Evolutionary conservation across 1,140 invertebrate species (phyloP).

Genomic region (Drosophila melanica): DNA sequence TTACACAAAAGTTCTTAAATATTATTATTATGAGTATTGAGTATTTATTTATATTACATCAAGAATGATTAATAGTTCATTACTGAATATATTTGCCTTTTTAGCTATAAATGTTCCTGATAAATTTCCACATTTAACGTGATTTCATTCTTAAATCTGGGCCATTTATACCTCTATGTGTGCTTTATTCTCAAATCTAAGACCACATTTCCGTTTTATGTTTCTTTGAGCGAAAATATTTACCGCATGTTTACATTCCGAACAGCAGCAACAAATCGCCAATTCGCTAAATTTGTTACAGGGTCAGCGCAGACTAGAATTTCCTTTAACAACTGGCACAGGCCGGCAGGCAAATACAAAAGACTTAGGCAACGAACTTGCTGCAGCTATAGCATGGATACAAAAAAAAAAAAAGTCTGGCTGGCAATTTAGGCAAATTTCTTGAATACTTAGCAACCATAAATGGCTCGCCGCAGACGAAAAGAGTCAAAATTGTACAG

Average conservation of each 20-base stretch:
- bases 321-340: slow-evolving; percentile 59
- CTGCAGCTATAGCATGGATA: slow-evolving; percentile 1
- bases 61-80: no score
- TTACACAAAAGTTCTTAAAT: no score
- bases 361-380: slow-evolving; percentile 78
- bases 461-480: slow-evolving; percentile 53
- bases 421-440: slow-evolving; percentile 74
- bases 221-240: slow-evolving; percentile 23
- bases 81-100: no score
- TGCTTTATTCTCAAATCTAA: background rate
- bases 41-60: no score
- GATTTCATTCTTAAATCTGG: background rate
- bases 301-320: slow-evolving; percentile 72
- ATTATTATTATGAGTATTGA: no score
- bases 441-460: slow-evolving; percentile 57
- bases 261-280: slow-evolving; percentile 34
- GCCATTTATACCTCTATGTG: no score
- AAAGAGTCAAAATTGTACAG: slow-evolving; percentile 61
- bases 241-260: slow-evolving; percentile 54
- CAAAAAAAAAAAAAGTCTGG: slow-evolving; percentile 21
- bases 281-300: slow-evolving; percentile 71
- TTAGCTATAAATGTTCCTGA: slow-evolving; percentile 2
- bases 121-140: slow-evolving; percentile 5
- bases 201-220: slow-evolving; percentile 54
- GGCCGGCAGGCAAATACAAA: slow-evolving; percentile 56